phyloP scores from a whole-genome alignment of 2,113 vertebrate genomes.

The Ptychochromis oligacanthus region DNA sequence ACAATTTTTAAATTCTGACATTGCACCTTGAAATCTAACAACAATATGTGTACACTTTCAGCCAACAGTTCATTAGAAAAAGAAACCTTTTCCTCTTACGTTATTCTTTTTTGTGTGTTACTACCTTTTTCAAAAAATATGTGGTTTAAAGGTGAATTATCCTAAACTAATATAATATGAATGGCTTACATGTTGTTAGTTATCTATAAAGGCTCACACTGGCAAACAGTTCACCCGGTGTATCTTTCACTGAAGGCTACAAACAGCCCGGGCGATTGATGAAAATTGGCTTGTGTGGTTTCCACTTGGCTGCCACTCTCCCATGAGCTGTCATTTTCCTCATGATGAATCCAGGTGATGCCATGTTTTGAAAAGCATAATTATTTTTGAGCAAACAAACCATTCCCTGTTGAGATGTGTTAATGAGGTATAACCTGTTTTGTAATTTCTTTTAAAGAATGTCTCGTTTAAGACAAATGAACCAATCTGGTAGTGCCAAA shows the following conservation, averaged over 20 bases:
- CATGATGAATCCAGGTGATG: not conserved
- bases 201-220: not conserved
- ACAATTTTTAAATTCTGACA: too few species aligned
- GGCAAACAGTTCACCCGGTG: not conserved
- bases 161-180: not conserved
- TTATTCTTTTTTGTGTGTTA: not conserved
- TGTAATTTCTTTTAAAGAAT: slow-evolving; percentile 7
- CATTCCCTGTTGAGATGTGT: slow-evolving; percentile 9
- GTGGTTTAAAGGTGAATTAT: not conserved
- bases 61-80: not conserved
- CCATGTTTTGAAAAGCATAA: slow-evolving; percentile 16
- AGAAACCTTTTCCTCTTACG: not conserved
- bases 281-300: slow-evolving; percentile 25
- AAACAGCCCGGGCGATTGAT: slow-evolving; percentile 9
- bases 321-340: slow-evolving; percentile 1
- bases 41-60: too few species aligned
- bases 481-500: not conserved
- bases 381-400: slow-evolving; percentile 35
- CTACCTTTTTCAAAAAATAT: not conserved
- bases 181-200: not conserved
- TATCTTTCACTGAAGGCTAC: slow-evolving; percentile 6
- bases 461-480: slow-evolving; percentile 11
- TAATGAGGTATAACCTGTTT: slow-evolving; percentile 16
- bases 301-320: slow-evolving; percentile 26
- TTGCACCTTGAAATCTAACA: not conserved